Base-by-base conservation (phyloP, 2,888 invertebrate genomes). In the Andricus curvator region DNA sequence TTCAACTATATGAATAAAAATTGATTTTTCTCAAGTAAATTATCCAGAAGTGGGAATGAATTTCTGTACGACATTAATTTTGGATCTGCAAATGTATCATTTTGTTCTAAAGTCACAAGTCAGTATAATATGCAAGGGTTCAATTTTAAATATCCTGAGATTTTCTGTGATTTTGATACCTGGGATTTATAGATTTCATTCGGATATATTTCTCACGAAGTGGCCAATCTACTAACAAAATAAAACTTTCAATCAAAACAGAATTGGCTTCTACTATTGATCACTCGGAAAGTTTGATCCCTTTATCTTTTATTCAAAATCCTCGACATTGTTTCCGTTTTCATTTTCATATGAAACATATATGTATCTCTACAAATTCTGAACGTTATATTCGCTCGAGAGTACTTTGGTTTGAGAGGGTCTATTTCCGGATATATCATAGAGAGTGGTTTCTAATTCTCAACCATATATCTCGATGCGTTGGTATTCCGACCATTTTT, bases 291-390 rank as follows among this genome's bases (percentile, higher is more conserved):
- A 60, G 8, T 60, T 48, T 48, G 44, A 48, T 68, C 48, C 22
- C 25, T 68, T 44, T 68, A 68, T 44, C 44, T 68, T 44, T 68
- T 25, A 41, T 67, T 41, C 67, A 37, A 37, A 67, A 67, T 44
- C 67, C 13, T 37, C 67, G 37, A 41, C 41, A 67, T 48, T 29
- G 62, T 29, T 29, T 68, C 22, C 48, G 68, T 68, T 48, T 15
- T 48, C 68, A 44, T 68, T 68, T 68, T 48, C 41, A 41, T 44
- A 25, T 68, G 22, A 68, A 68, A 68, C 48, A 67, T 67, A 44
- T 22, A 68, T 68, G 68, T 25, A 68, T 44, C 22, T 68, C 68
- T 48, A 2, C 13, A 68, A 68, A 68, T 68, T 68, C 22, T 15
- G 25, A 48, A 44, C 68, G 68, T 68, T 44, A 68, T 41, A 41